Evolutionary conservation across 2,113 vertebrate genomes (phyloP), one percentile per base, ranked within the genome.

Genomic region (Melanerpes aurifrons): DNA sequence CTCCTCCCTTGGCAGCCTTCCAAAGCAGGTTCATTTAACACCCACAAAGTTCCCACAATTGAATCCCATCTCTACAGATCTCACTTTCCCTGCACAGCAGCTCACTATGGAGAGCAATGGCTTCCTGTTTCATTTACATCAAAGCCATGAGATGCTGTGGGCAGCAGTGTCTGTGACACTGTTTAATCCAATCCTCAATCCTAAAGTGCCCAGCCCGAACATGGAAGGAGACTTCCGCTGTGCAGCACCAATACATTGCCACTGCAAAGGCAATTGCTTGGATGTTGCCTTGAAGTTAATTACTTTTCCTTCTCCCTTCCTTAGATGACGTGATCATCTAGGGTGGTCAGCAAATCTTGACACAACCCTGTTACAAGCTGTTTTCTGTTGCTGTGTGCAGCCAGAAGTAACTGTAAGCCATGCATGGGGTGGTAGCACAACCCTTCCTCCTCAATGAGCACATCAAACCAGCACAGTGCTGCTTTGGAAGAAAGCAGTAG

Each of bases 1-100:
- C 92, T 91, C 88, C 86, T 95, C 86, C 74, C 77, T 92, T 96
- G 96, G 94, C 92, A 94, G 78, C 37, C 57, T 61, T 97, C 96
- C 96, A 97, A 97, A 82, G 59, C 92, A 95, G 95, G 94, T 97
- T 95, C 96, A 90, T 95, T 96, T 95, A 96, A 96, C 94, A 96
- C 93, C 87, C 94, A 83, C 95, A 93, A 96, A 86, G 82, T 95
- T 94, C 93, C 92, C 92, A 92, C 95, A 92, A 70, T 70, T 86
- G 89, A 95, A 84, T 95, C 86, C 70, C 77, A 29, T 91, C 80
- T 95, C 74, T 67, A 63, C 92, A 90, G 82, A 84, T 95, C 80
- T 94, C 92, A 50, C 86, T 95, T 95, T 90, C 87, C 64, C 76
- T 92, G 92, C 31, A 69, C 73, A 93, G 86, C 91, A 93, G 67